Evolutionary conservation across 2,888 invertebrate genomes (phyloP), one percentile per base, ranked within the genome.

Genomic region (Mythimna albipuncta): DNA sequence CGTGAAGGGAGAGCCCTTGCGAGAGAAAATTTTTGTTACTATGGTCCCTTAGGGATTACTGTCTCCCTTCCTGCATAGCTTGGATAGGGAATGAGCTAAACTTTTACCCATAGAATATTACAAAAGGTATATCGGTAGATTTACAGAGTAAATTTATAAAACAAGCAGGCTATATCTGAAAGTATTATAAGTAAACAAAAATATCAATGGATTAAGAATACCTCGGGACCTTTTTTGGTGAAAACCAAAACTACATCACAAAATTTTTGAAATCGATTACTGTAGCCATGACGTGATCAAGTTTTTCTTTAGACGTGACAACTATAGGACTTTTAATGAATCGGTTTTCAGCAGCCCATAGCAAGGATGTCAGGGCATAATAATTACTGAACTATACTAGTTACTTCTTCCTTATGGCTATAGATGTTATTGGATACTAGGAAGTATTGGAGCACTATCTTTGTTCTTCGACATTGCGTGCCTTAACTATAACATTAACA

Each of bases 21-120:
- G 16, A 66, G 74, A 65, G 74, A 54, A 65, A 58, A 26, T 55
- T 10, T 7, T 32, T 52, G 6, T 67, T 41, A 38, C 21, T 47
- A 19, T 52, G 32, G 11, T 9, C 35, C 77, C 63, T 35, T 59
- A 44, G 44, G 35, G 50, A 61, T 72, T 57, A 55, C n/a, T 57
- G 11, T 50, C 70, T 13, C 73, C 55, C 61, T 52, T 32, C 21
- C 21, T 11, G 26, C n/a, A 58, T 55, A 16, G 26, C 44, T 69
- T 58, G 16, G 19, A 44, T 54, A 35, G 38, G 38, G 21, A 5
- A 11, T 62, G 32, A 5, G 7, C 52, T 13, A 0, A 38, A 54
- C 26, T 38, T 41, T 54, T 9, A 61, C 52, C 11, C 19, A 26
- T 38, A 13, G 11, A 72, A 57, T 63, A 57, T 44, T 16, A 44